Conservation (phyloP, 2,113 vertebrate genomes). For the Ursus arctos region DNA sequence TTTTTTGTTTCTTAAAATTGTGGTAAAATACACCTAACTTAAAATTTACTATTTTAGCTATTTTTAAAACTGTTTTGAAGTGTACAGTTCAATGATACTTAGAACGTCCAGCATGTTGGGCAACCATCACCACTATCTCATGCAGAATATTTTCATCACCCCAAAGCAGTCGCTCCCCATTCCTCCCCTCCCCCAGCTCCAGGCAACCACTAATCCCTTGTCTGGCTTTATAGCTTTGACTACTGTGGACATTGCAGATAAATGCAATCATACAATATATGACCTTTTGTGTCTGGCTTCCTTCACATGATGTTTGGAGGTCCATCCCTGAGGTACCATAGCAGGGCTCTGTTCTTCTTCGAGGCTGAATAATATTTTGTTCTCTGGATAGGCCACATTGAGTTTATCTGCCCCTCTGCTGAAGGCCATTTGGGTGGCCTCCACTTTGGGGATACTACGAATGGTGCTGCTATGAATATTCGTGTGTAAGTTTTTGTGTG, state of each 20-base stretch:
- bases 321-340: fast-evolving
- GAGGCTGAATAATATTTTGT: background rate
- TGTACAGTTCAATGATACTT: background rate
- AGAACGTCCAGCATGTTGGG: too few relatives aligned
- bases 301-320: background rate
- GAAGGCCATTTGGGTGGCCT: background rate
- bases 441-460: too few relatives aligned
- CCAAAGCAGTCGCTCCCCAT: background rate
- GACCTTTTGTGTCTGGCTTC: background rate
- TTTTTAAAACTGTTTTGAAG: background rate
- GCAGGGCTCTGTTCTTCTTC: background rate
- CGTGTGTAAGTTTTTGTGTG: background rate
- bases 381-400: fast-evolving
- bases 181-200: background rate
- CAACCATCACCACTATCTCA: background rate
- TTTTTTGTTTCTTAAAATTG: background rate
- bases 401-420: background rate
- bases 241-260: background rate
- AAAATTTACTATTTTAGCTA: background rate
- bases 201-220: too few relatives aligned
- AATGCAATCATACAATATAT: fast-evolving
- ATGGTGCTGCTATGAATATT: too few relatives aligned
- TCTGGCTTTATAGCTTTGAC: background rate
- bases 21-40: background rate
- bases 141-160: background rate